Percentiles rank a stretch among this genome's conserved stretches.
Evolutionary conservation across 1,140 invertebrate species (phyloP).

Genomic region (Papilio dardanus): DNA sequence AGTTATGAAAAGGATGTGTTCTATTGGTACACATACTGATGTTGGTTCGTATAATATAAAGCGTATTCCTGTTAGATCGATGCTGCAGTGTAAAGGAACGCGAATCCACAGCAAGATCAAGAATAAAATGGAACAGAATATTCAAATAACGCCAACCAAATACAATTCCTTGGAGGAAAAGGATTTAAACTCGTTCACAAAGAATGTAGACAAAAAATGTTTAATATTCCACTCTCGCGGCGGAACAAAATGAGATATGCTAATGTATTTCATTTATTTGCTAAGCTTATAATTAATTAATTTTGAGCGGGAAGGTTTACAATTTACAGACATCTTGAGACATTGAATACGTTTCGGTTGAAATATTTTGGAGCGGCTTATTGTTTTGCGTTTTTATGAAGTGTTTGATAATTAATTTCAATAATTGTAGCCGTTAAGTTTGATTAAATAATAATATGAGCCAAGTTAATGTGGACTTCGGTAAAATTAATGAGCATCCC

Average conservation of each 20-base stretch:
- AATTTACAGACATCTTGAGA: slow-evolving; percentile 12
- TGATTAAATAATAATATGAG: too few relatives aligned
- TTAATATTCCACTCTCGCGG: slow-evolving; percentile 46
- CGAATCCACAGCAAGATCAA: slow-evolving; percentile 46
- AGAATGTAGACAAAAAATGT: slow-evolving; percentile 54
- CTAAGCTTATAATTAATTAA: slow-evolving; percentile 35
- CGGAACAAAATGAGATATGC: slow-evolving; percentile 37
- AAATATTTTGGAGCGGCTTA: neutral
- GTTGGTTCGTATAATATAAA: slow-evolving; percentile 38
- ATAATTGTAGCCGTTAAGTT: neutral
- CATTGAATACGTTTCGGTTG: slow-evolving; percentile 9
- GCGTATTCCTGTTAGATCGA: slow-evolving; percentile 9
- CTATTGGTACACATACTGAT: neutral
- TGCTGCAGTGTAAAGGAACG: slow-evolving; percentile 20
- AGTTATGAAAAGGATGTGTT: neutral
- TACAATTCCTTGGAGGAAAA: slow-evolving; percentile 47
- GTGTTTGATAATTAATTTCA: neutral
- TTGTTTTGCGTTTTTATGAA: neutral
- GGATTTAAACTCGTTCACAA: slow-evolving; percentile 61
- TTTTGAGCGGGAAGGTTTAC: slow-evolving; percentile 7
- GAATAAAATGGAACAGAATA: slow-evolving; percentile 52
- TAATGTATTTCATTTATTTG: slow-evolving; percentile 36
- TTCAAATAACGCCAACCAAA: slow-evolving; percentile 63
- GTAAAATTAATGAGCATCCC: neutral
- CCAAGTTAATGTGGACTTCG: neutral